These are phyloP conservation scores for Perdita meconis DNA, from an alignment of 2,888 invertebrate genomes.

Conservation along the genomic window DNA sequence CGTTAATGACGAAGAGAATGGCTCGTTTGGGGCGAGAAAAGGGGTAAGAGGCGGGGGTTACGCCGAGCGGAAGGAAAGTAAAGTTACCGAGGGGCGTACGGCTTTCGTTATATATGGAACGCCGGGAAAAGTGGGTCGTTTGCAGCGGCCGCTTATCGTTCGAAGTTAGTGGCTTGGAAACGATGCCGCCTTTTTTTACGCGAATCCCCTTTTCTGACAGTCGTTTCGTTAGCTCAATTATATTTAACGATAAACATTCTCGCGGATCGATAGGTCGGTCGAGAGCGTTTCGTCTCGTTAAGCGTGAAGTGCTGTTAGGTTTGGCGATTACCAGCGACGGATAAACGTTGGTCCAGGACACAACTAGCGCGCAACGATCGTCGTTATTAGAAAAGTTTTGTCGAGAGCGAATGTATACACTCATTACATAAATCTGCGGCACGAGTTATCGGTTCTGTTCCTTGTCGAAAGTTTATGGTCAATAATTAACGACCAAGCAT, in stretches of 20 bases:
- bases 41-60: conserved; percentile 28
- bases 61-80: conserved; percentile 51
- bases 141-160: conserved; percentile 62
- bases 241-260: conserved; percentile 45
- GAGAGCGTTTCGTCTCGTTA: not conserved
- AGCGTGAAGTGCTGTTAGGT: conserved; percentile 23
- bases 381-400: conserved; percentile 61
- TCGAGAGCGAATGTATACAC: conserved; percentile 16
- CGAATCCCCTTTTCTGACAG: conserved; percentile 14
- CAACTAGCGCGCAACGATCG: conserved; percentile 33
- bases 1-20: conserved; percentile 51
- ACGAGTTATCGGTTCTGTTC: not conserved
- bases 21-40: conserved; percentile 41
- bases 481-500: conserved; percentile 36
- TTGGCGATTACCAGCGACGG: conserved; percentile 35
- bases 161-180: conserved; percentile 60
- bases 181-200: conserved; percentile 59
- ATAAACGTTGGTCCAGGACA: conserved; percentile 37
- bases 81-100: conserved; percentile 45
- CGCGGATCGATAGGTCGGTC: conserved; percentile 3
- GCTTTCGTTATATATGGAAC: conserved; percentile 52
- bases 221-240: conserved; percentile 67
- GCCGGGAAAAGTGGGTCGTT: conserved; percentile 64
- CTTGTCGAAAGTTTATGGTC: conserved; percentile 22
- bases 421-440: conserved; percentile 42